Conservation (phyloP, 2,113 vertebrate genomes). For the Mobula birostris region DNA sequence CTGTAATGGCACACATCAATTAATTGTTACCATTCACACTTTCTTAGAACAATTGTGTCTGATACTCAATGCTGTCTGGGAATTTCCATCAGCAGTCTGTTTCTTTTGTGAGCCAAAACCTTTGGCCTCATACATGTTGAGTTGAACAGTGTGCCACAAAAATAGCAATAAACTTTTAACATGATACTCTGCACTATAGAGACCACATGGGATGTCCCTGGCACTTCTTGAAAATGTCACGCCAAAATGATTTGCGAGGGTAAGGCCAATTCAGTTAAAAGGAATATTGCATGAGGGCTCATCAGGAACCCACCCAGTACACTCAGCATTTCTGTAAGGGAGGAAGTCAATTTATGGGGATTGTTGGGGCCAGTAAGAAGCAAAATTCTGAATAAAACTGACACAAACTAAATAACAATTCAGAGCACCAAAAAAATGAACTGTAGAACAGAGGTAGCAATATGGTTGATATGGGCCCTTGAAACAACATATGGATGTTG, state of each 20-base stretch:
- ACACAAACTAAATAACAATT: neutral
- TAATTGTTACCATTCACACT: neutral
- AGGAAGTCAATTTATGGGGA: neutral
- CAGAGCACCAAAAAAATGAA: neutral
- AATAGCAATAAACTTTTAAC: neutral
- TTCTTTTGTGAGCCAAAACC: neutral
- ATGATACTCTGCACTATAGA: neutral
- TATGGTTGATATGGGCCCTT: neutral
- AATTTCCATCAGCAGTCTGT: neutral
- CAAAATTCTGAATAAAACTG: neutral
- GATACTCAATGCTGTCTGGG: neutral
- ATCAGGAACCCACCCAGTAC: neutral
- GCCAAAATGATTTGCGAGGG: neutral
- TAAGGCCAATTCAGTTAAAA: neutral
- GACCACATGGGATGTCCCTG: neutral
- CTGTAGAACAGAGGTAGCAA: neutral
- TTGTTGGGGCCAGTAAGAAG: neutral
- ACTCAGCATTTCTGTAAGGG: neutral
- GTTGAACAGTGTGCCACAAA: neutral
- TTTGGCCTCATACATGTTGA: neutral
- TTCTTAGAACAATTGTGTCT: neutral
- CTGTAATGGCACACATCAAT: slow-evolving; percentile 6
- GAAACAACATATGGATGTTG: neutral
- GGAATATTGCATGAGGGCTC: neutral
- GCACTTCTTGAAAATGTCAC: neutral